Evolutionary conservation across 2,113 vertebrate species (phyloP), one percentile per base, ranked within the genome.

Genomic region (Hydrochoerus hydrochaeris): DNA sequence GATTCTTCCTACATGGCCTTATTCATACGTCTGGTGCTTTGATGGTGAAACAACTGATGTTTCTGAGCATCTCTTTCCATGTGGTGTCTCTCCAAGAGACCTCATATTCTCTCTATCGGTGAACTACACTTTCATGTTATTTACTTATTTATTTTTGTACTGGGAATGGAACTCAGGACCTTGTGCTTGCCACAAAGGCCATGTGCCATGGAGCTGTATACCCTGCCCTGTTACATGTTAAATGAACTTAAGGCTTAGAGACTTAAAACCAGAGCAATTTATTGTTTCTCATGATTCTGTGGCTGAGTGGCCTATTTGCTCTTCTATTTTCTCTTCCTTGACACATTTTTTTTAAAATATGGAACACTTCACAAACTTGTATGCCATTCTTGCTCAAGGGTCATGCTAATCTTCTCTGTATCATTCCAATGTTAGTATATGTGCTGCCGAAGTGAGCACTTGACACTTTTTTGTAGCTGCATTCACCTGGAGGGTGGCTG

Each of bases 241-340:
- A 77, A 82, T 82, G 41, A 91, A 14, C 7, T 9, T 77, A 77
- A 65, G 69, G 52, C 9, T 52, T 63, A 38, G 41, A 88, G 32
- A 65, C 41, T 91, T 96, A 91, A 94, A 88, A 38, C 0, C 83
- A 54, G 0, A 92, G n/a, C 28, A 83, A 2, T 88, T 96, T 95
- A 80, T 93, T 44, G 67, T 84, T 88, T 91, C 26, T 95, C 46
- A 52, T 26, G 9, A 86, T 82, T 96, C 28, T 93, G 1, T 75
- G 75, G 3, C 26, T 88, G 69, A 85, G 41, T 44, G 41, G 46
- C 30, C n/a, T 4, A 12, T 67, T 88, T 69, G 7, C 12, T 84
- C 6, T 80, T 62, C 62, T 78, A 58, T 13, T 89, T 94, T 94
- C 17, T 22, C 38, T 82, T 38, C 35, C 20, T 90, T 58, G 52